Percentiles rank a stretch among this genome's conserved stretches.
Conservation (phyloP, 2,888 invertebrate genomes). For the Baccha elongata region DNA sequence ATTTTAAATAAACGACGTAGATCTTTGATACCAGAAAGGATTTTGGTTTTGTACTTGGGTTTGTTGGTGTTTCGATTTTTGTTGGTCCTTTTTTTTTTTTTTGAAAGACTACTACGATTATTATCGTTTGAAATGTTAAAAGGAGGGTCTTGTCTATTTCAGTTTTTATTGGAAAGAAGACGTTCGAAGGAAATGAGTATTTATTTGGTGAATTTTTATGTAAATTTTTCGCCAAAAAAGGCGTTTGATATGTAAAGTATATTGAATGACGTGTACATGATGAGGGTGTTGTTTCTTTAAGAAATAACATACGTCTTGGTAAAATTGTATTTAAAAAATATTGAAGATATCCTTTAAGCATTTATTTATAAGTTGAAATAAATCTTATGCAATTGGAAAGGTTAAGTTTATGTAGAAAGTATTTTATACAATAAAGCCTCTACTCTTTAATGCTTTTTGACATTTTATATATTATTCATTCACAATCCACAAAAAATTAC, state of each 20-base stretch:
- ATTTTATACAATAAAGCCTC: too few relatives aligned
- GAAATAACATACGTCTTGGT: background rate
- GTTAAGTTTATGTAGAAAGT: too few relatives aligned
- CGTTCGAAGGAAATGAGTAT: constrained; percentile 28
- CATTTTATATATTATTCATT: too few relatives aligned
- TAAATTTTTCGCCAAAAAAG: constrained; percentile 33
- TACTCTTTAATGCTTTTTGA: too few relatives aligned
- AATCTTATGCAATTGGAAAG: too few relatives aligned
- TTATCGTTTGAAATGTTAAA: constrained; percentile 20
- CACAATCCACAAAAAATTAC: too few relatives aligned
- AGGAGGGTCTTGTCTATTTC: constrained; percentile 39
- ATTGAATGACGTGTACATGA: background rate
- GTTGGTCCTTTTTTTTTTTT: background rate
- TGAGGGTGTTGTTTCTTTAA: background rate
- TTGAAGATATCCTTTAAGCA: too few relatives aligned
- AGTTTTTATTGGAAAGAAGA: constrained; percentile 47
- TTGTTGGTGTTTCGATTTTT: constrained; percentile 20
- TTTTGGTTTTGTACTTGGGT: constrained; percentile 10
- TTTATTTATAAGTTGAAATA: too few relatives aligned
- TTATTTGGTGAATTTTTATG: constrained; percentile 43
- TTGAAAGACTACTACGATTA: constrained; percentile 38
- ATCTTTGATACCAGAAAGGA: constrained; percentile 66
- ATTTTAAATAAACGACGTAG: constrained; percentile 71
- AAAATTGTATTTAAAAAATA: too few relatives aligned
- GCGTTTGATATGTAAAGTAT: constrained; percentile 29